Evolutionary conservation across 2,113 vertebrate genomes (phyloP), one percentile per base, ranked within the genome.

Genomic region (Tenebrosternarchus preto): DNA sequence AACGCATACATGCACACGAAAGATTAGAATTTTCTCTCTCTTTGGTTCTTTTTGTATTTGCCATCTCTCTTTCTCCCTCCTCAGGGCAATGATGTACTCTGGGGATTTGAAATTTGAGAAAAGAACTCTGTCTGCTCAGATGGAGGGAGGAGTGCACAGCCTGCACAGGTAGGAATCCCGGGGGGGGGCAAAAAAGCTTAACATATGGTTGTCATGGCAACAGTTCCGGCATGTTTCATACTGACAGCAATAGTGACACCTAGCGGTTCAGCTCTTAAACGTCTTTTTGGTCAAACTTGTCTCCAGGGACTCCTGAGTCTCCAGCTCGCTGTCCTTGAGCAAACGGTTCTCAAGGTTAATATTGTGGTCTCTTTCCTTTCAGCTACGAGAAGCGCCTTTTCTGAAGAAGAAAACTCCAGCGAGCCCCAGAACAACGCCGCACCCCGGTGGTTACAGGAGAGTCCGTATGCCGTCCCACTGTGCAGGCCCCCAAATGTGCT

Each of bases 71-170:
- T 7, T 56, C 15, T 33, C 15, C 24, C 15, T 29, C 73, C 12
- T 5, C 77, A 99, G 98, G 88, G 95, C 94, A 82, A 97, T 99
- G 98, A 99, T 99, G 98, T 99, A 99, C 82, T 96, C 95, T 0
- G 98, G 98, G 84, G 97, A 99, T 83, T 92, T 99, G 82, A 98
- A 98, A 87, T 99, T 99, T 92, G 98, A 99, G 88, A 99, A 95
- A 92, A 95, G 98, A 89, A 98, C 98, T 0, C 83, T 92, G 0
- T 99, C 96, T 0, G 98, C 98, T 66, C 98, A 99, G 85, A 91
- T 95, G 88, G 98, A 99, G 91, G 98, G 98, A 68, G 98, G 97
- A 1, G 96, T 99, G 50, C 98, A 99, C 0, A 88, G 98, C 81
- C 91, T 99, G 63, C 98, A 99, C 90, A 97, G 97, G 98, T 99